Percentiles rank a stretch among this genome's conserved stretches.
Evolutionary conservation across 1,140 invertebrate species (phyloP).

Genomic region (Argopecten irradians): DNA sequence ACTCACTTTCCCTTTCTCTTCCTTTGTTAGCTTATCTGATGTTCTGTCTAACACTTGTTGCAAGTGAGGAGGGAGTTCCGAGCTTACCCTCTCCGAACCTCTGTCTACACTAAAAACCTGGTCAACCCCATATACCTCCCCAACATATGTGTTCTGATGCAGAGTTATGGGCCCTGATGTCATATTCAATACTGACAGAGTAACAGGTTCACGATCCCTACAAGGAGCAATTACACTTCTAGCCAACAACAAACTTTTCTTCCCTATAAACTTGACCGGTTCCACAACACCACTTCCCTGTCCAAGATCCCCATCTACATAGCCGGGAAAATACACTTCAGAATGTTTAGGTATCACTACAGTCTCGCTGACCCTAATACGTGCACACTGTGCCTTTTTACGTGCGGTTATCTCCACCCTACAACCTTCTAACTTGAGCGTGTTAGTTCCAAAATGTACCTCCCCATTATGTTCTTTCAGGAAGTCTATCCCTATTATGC

Average conservation of each 20-base stretch:
- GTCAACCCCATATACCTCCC: constrained; percentile 27
- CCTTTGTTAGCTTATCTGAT: constrained; percentile 30
- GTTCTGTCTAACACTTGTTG: constrained; percentile 31
- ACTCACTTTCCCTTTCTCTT: constrained; percentile 3
- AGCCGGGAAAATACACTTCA: constrained; percentile 31
- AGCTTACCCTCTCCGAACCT: neutral
- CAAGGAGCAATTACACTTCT: constrained; percentile 31
- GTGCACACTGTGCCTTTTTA: constrained; percentile 24
- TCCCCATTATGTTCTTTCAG: neutral
- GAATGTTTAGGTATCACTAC: constrained; percentile 40
- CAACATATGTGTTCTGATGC: constrained; percentile 13
- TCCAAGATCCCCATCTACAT: constrained; percentile 26
- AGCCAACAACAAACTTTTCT: constrained; percentile 33
- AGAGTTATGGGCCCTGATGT: constrained; percentile 31
- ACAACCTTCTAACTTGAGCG: neutral
- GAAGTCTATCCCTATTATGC: constrained; percentile 5
- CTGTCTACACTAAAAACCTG: neutral
- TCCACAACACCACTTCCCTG: constrained; percentile 19
- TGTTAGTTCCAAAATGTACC: neutral
- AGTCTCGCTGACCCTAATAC: constrained; percentile 31
- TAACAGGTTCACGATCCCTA: neutral
- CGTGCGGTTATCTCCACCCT: neutral
- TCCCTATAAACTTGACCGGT: neutral
- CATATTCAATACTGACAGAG: constrained; percentile 39
- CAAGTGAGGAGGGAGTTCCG: constrained; percentile 36